A percentile compares a stretch with the other conserved stretches of the same genome.
These are phyloP conservation scores for Trididemnum miniatum DNA, from an alignment of 23 tunicate species.

Conservation along the genomic window DNA sequence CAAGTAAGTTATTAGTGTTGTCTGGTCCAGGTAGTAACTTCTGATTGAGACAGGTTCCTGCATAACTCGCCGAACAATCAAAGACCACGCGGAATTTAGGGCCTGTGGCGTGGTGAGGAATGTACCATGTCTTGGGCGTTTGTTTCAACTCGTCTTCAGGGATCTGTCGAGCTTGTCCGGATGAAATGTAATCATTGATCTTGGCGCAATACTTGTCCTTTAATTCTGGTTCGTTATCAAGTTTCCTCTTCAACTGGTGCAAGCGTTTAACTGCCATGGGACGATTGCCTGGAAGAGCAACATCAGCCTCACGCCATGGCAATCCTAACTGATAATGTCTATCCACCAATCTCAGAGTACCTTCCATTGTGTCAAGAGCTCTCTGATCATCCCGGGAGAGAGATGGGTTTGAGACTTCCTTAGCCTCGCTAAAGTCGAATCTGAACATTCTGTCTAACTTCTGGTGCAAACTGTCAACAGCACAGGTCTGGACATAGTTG, in stretches of 20 bases:
- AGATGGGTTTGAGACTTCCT: neutral
- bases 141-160: neutral
- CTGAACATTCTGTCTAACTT: neutral
- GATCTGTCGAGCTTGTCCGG: neutral
- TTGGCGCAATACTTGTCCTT: neutral
- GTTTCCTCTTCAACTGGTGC: neutral
- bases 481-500: neutral
- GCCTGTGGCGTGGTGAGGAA: too few relatives aligned
- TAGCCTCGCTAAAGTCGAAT: neutral
- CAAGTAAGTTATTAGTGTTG: too few relatives aligned
- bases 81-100: too few relatives aligned
- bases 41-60: too few relatives aligned
- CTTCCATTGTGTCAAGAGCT: neutral
- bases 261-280: neutral
- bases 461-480: neutral
- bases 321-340: neutral
- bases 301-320: neutral
- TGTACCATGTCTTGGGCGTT: too few relatives aligned
- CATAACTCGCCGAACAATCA: too few relatives aligned
- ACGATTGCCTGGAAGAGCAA: neutral
- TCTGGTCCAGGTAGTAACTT: too few relatives aligned
- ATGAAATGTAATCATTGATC: neutral
- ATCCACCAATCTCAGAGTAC: neutral
- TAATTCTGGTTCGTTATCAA: neutral
- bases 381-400: neutral